Evolutionary conservation across 2,797 vertebrate genomes (phyloP), one percentile per base, ranked within the genome.

Genomic region (Hoplostethus mediterraneus): DNA sequence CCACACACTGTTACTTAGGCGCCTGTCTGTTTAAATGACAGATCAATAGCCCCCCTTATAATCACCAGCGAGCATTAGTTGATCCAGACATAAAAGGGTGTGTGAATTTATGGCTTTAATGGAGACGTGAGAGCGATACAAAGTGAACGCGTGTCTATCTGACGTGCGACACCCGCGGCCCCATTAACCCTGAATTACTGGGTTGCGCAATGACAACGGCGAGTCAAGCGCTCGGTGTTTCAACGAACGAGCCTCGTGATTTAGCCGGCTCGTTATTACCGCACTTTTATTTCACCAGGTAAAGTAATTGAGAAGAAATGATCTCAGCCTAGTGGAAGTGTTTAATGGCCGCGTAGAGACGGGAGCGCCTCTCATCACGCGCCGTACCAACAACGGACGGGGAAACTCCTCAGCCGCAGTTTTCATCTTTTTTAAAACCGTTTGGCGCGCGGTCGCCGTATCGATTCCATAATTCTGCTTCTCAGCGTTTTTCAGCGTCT

Each of bases 51-150:
- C 28, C 64, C 55, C 64, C 52, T 74, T 86, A 68, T 71, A 76
- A 80, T 77, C 74, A 67, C 80, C 47, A 63, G 81, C 82, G 83
- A 78, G 67, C 67, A 54, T 84, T 67, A 9, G 71, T 85, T 90
- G 81, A 88, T 91, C 87, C 73, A 82, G 79, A 88, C 72, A 80
- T 89, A 71, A 80, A 89, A 80, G 71, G 76, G 73, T 67, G 63
- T 80, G 77, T 75, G 68, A 77, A 83, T 90, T 86, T 72, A 84
- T 62, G 49, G 51, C 69, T 63, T 63, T 83, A 82, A 86, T 83
- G 77, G 66, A 79, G 64, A 74, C 6, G 42, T 80, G 65, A 47
- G 28, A 49, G 60, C 54, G 62, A 76, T 78, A 53, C 36, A 21
- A 63, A 72, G 42, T 12, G 2, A 1, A 56, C 56, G 52, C 48